phyloP scores from a whole-genome alignment of 2,113 vertebrate species.

The Corythornis vintsioides region DNA sequence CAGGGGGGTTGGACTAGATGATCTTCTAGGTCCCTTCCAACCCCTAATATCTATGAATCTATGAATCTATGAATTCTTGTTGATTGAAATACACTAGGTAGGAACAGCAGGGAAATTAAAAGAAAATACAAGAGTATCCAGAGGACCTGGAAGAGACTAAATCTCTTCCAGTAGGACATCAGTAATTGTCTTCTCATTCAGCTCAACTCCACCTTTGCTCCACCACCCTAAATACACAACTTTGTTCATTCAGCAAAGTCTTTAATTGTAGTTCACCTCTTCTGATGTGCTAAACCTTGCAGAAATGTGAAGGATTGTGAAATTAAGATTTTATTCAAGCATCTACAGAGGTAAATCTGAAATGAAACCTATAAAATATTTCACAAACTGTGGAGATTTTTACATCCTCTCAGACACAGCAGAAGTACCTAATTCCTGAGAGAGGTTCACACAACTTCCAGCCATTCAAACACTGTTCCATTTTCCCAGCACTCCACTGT shows the following conservation, averaged over 20 bases:
- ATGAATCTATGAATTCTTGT: too few species aligned
- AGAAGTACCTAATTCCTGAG: conserved; percentile 56
- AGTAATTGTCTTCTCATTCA: neutral
- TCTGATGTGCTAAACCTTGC: conserved; percentile 19
- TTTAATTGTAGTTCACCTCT: neutral
- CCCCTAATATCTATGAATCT: too few species aligned
- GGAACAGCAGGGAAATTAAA: neutral
- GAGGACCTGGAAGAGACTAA: neutral
- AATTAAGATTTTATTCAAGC: conserved; percentile 7
- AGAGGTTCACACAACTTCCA: conserved; percentile 15
- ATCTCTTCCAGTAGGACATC: neutral
- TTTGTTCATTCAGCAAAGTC: neutral
- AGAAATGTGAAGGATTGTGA: conserved; percentile 35
- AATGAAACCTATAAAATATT: conserved; percentile 17
- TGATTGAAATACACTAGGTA: neutral
- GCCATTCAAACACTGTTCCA: neutral
- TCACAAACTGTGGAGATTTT: conserved; percentile 8
- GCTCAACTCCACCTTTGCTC: neutral
- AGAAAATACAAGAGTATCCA: neutral
- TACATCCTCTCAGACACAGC: conserved; percentile 19
- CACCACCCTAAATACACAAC: neutral
- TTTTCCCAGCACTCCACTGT: neutral
- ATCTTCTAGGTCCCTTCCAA: too few species aligned
- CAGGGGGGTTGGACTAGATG: too few species aligned
- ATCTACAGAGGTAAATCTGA: conserved; percentile 5